phyloP scores from a whole-genome alignment of 2,113 vertebrate species.

The Dermatemys mawii region DNA sequence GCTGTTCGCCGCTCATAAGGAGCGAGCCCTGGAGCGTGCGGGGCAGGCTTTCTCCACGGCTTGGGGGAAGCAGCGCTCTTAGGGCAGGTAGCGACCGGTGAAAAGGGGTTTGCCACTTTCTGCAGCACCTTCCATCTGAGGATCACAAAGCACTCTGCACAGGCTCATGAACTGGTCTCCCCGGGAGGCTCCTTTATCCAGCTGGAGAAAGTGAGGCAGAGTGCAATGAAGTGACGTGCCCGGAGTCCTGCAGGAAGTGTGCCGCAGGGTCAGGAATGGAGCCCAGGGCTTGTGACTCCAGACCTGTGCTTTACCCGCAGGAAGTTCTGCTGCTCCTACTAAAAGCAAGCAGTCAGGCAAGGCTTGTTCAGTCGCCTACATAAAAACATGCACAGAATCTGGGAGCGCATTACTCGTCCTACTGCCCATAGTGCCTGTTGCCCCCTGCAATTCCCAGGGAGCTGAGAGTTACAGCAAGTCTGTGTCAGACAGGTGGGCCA shows the following conservation, averaged over 20 bases:
- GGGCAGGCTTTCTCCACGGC: rapidly evolving
- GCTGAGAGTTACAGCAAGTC: background rate
- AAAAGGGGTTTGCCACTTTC: background rate
- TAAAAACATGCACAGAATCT: no score
- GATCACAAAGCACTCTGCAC: background rate
- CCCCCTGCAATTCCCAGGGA: rapidly evolving
- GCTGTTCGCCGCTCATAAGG: background rate
- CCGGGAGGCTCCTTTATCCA: background rate
- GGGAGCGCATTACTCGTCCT: rapidly evolving
- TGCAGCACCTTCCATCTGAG: background rate
- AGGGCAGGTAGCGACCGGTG: background rate
- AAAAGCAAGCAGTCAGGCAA: no score
- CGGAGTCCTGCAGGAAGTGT: rapidly evolving
- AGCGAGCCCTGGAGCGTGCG: background rate
- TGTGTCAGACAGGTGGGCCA: background rate
- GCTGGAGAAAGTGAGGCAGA: background rate
- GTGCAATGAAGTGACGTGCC: rapidly evolving
- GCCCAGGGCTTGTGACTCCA: background rate
- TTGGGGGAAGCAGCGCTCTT: background rate
- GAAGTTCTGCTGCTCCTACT: no score
- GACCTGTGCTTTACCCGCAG: rapidly evolving
- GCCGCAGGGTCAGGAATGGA: background rate
- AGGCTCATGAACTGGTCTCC: background rate
- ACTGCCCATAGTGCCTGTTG: background rate
- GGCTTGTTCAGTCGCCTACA: no score